Evolutionary conservation across 2,888 invertebrate species (phyloP).

Genomic region (Protophormia terraenovae): DNA sequence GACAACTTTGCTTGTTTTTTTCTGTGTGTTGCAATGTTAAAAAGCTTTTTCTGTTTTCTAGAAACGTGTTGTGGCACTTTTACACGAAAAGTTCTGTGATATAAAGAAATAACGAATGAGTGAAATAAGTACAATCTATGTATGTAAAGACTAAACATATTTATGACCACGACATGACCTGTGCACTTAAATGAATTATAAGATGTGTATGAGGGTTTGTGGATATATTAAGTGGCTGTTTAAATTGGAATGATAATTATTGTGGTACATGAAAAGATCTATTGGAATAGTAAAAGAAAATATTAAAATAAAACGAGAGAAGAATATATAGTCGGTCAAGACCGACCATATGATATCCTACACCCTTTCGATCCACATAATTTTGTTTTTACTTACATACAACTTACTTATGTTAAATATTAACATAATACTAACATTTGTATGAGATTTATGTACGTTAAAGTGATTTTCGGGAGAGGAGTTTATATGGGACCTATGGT

Average conservation of each 20-base stretch:
- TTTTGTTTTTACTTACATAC: too few relatives aligned
- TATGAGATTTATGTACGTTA: too few relatives aligned
- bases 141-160: constrained; percentile 70
- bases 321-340: too few relatives aligned
- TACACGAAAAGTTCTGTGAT: not conserved
- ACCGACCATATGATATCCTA: too few relatives aligned
- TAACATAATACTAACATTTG: too few relatives aligned
- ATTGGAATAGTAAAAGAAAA: not conserved
- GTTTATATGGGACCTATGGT: too few relatives aligned
- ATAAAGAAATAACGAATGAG: not conserved
- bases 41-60: constrained; percentile 69
- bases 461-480: too few relatives aligned
- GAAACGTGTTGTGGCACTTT: constrained; percentile 55
- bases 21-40: constrained; percentile 56
- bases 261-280: too few relatives aligned
- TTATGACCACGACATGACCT: constrained; percentile 80
- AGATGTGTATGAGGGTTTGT: not conserved
- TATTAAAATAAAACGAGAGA: too few relatives aligned
- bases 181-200: constrained; percentile 55
- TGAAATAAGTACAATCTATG: constrained; percentile 37
- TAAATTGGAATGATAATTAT: not conserved
- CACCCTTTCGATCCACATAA: too few relatives aligned
- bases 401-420: too few relatives aligned
- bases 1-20: constrained; percentile 68
- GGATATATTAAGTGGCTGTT: constrained; percentile 63